phyloP scores from a whole-genome alignment of 2,113 vertebrate species.

The Gallinago paraguaiae region DNA sequence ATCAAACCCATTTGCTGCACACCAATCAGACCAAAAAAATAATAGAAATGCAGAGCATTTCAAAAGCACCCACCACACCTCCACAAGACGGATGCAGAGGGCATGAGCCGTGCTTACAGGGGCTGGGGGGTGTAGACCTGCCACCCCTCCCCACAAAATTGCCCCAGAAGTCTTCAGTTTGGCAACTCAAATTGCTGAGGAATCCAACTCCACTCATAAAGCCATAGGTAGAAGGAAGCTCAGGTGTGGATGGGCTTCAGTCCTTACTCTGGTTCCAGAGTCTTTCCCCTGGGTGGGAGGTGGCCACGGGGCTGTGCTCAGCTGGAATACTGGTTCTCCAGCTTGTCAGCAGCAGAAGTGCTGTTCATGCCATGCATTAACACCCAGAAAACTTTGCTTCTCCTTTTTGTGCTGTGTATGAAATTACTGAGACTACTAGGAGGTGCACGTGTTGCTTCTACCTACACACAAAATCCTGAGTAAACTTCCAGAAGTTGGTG shows the following conservation, averaged over 20 bases:
- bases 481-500: slow-evolving; percentile 11
- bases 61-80: background rate
- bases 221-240: background rate
- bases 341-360: background rate
- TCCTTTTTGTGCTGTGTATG: background rate
- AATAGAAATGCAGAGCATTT: background rate
- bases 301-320: background rate
- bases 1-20: background rate
- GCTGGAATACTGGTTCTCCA: background rate
- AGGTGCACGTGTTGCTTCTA: background rate
- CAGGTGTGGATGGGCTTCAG: background rate
- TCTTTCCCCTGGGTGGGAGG: background rate
- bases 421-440: background rate
- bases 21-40: background rate
- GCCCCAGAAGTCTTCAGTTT: background rate
- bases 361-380: background rate
- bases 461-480: slow-evolving; percentile 12
- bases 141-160: background rate
- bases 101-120: background rate
- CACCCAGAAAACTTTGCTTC: background rate
- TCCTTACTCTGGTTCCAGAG: background rate
- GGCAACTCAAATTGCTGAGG: background rate
- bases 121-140: background rate
- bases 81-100: rapidly evolving
- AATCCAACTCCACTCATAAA: background rate